A percentile compares a stretch with the other conserved stretches of the same genome.
Evolutionary conservation across 2,888 invertebrate genomes (phyloP).

Genomic region (Teinopalpus imperialis): DNA sequence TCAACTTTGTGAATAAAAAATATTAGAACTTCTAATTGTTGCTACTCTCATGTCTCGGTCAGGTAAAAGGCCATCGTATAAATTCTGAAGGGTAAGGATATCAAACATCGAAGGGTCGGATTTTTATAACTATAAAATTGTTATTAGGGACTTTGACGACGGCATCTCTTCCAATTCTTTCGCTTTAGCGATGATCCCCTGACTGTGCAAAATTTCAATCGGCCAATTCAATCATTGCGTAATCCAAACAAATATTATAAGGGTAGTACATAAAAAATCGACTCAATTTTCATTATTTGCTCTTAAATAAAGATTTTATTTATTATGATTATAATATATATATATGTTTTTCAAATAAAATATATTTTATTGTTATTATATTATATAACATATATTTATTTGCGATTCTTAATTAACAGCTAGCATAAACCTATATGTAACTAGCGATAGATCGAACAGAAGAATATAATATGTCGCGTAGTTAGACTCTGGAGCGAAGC

Average conservation of each 20-base stretch:
- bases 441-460: no score
- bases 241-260: slow-evolving; percentile 18
- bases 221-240: slow-evolving; percentile 38
- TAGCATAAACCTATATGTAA: no score
- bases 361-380: no score
- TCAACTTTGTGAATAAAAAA: no score
- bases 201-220: slow-evolving; percentile 37
- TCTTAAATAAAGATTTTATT: no score
- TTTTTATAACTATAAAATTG: slow-evolving; percentile 27
- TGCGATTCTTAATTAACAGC: no score
- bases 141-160: slow-evolving; percentile 23
- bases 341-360: no score
- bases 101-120: slow-evolving; percentile 24
- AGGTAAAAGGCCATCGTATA: slow-evolving; percentile 23
- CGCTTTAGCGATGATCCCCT: slow-evolving; percentile 30
- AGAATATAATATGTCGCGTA: no score
- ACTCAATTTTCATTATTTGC: no score
- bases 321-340: no score
- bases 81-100: slow-evolving; percentile 15
- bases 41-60: slow-evolving; percentile 1
- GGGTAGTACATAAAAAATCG: slow-evolving; percentile 6
- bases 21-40: not conserved
- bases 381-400: no score
- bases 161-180: slow-evolving; percentile 19
- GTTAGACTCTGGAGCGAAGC: no score